Evolutionary conservation across 2,113 vertebrate genomes (phyloP).

Genomic region (Theristicus caerulescens): DNA sequence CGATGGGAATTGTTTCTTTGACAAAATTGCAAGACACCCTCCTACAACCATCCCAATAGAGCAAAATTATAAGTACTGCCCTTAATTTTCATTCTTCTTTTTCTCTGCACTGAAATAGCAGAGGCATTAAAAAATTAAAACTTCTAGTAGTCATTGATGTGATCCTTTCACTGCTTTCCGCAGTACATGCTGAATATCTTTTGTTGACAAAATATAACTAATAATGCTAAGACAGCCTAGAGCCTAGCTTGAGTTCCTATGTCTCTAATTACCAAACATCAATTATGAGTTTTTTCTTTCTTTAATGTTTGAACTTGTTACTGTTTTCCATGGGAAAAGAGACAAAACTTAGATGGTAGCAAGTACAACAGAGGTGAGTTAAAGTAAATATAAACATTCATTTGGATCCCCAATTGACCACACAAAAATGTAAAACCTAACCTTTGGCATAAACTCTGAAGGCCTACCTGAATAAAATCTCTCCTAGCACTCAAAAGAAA

Average conservation of each 20-base stretch:
- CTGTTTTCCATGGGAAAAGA: background rate
- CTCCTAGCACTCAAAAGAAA: background rate
- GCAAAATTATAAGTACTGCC: background rate
- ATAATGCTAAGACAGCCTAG: background rate
- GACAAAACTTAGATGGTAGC: background rate
- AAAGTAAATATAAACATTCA: background rate
- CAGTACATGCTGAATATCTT: background rate
- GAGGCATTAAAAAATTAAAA: background rate
- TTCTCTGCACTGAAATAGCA: background rate
- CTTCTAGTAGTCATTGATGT: background rate
- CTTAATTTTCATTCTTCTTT: background rate
- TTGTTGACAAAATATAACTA: constrained; percentile 36
- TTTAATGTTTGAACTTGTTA: background rate
- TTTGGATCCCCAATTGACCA: background rate
- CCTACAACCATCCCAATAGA: background rate
- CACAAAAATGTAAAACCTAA: background rate
- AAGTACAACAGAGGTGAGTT: background rate
- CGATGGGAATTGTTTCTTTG: background rate
- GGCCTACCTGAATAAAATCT: background rate
- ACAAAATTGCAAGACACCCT: background rate
- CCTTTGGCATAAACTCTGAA: background rate
- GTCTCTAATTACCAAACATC: background rate
- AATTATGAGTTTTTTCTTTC: background rate
- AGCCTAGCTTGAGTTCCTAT: background rate
- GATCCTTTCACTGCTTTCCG: background rate